These are phyloP conservation scores for Crepidodera aurea DNA, from an alignment of 2,888 invertebrate species.

Conservation along the genomic window DNA sequence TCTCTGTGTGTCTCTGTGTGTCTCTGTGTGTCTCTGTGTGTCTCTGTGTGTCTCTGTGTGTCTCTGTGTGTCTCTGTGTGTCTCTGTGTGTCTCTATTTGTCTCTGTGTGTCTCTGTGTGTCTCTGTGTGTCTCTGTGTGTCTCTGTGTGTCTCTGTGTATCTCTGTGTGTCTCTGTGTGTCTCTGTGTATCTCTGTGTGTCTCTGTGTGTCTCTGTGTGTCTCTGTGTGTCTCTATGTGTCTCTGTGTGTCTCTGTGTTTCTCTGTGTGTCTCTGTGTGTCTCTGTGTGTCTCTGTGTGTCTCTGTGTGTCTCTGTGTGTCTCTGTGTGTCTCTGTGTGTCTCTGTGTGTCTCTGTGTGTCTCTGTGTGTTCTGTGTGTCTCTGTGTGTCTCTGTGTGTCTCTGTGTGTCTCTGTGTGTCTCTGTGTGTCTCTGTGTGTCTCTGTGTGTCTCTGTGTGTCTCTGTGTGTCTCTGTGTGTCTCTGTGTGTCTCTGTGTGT, in stretches of 20 bases:
- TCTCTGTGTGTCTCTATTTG: no score
- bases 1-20: background rate
- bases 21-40: background rate
- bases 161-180: no score
- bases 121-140: background rate
- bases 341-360: background rate
- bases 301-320: background rate
- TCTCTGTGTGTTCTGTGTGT: no score
- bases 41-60: background rate
- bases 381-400: background rate
- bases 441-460: background rate
- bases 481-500: background rate
- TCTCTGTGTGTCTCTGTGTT: no score
- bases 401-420: background rate
- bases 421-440: background rate
- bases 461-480: background rate
- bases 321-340: background rate
- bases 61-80: background rate
- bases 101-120: background rate
- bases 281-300: background rate
- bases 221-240: background rate
- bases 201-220: background rate
- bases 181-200: no score
- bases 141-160: background rate
- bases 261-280: no score